These are phyloP conservation scores for Ennomos quercinarius DNA, from an alignment of 2,888 invertebrate species.

Conservation along the genomic window DNA sequence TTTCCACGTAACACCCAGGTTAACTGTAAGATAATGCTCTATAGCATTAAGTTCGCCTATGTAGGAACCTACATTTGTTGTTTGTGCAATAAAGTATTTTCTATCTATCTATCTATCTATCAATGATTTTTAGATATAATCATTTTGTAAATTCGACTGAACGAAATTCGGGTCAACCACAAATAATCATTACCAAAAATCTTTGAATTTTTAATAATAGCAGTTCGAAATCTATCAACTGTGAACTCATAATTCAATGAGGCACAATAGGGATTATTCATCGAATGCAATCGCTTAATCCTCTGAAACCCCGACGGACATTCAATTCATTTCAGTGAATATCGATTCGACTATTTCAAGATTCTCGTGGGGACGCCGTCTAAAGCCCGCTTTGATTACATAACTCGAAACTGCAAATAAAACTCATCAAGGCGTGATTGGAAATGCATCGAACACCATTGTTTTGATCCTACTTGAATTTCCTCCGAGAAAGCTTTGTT, in stretches of 20 bases:
- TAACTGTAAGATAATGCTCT: too few species aligned
- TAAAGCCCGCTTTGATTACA: slow-evolving; percentile 36
- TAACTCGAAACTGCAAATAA: slow-evolving; percentile 31
- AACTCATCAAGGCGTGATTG: slow-evolving; percentile 27
- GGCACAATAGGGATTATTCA: slow-evolving; percentile 45
- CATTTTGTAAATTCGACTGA: too few species aligned
- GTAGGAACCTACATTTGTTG: too few species aligned
- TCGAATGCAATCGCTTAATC: slow-evolving; percentile 49
- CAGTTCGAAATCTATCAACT: slow-evolving; percentile 7
- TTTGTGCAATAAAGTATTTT: too few species aligned
- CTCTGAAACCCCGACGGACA: slow-evolving; percentile 44
- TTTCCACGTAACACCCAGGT: too few species aligned
- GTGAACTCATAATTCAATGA: slow-evolving; percentile 25
- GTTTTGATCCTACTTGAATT: slow-evolving; percentile 31
- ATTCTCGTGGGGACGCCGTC: slow-evolving; percentile 43
- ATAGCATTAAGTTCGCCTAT: too few species aligned
- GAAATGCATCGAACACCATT: slow-evolving; percentile 30
- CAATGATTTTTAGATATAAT: too few species aligned
- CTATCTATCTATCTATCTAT: too few species aligned
- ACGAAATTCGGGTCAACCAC: too few species aligned
- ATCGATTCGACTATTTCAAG: slow-evolving; percentile 53
- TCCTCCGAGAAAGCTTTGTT: slow-evolving; percentile 25
- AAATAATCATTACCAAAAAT: background rate
- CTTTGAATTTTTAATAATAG: background rate
- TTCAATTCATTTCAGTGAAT: slow-evolving; percentile 56